Conservation (phyloP, 2,888 invertebrate genomes). For the Cyaniris semiargus region DNA sequence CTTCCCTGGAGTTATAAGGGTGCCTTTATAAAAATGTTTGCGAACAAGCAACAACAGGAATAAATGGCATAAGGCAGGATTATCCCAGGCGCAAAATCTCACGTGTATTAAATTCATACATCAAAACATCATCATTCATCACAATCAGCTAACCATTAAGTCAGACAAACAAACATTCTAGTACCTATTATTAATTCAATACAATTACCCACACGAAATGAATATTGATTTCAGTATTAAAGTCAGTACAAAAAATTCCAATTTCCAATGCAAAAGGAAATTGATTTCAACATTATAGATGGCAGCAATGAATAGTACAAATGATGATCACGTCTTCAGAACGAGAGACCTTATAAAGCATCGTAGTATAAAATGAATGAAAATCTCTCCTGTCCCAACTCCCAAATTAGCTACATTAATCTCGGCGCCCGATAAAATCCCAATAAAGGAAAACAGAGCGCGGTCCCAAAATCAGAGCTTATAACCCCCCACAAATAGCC, state of each 20-base stretch:
- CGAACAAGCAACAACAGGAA: conserved; percentile 10
- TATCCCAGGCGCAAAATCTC: background rate
- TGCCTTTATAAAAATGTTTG: conserved; percentile 3
- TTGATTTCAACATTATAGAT: background rate
- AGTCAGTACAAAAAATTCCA: background rate
- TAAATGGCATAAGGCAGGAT: background rate
- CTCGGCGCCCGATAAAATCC: conserved; percentile 27
- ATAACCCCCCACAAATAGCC: conserved; percentile 26
- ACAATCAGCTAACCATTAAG: background rate
- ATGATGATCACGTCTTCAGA: background rate
- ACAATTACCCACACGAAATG: no score
- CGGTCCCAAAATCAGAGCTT: conserved; percentile 30
- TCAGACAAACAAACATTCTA: no score
- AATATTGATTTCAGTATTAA: background rate
- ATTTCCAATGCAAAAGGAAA: background rate
- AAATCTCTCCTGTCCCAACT: conserved; percentile 17
- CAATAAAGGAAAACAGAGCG: conserved; percentile 28
- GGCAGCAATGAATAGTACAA: background rate
- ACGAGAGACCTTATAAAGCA: conserved; percentile 15
- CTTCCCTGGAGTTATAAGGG: background rate
- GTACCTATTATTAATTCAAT: no score
- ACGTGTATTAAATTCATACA: background rate
- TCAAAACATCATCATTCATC: background rate
- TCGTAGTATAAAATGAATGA: conserved; percentile 10
- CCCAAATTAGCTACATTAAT: conserved; percentile 28